Percentiles rank a stretch among this genome's conserved stretches.
Evolutionary conservation across 2,113 vertebrate species (phyloP).

Genomic region (Oryzias javanicus): DNA sequence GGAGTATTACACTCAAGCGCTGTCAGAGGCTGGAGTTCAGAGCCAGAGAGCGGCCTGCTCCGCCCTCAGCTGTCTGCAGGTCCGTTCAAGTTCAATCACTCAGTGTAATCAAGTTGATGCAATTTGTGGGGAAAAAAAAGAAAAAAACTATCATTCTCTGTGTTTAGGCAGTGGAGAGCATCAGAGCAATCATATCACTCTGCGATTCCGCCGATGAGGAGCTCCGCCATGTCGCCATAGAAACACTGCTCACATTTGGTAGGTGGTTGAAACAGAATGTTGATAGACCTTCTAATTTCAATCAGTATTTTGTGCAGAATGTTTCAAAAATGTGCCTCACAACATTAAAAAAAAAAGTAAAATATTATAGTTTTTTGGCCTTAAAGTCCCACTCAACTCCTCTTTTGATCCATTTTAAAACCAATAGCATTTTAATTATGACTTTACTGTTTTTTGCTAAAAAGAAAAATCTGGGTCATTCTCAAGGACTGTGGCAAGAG

Average conservation of each 20-base stretch:
- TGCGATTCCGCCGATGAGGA: constrained; percentile 91
- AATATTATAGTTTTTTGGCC: too few species aligned
- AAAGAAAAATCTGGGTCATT: too few species aligned
- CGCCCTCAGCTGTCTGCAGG: constrained; percentile 89
- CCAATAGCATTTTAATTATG: too few species aligned
- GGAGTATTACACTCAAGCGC: constrained; percentile 87
- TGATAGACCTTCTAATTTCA: too few species aligned
- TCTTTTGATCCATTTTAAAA: too few species aligned
- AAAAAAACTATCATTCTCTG: background rate
- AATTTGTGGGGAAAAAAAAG: background rate
- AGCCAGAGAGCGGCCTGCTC: constrained; percentile 88
- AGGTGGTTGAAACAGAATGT: constrained; percentile 47
- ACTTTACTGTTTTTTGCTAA: too few species aligned
- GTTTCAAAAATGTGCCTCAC: too few species aligned
- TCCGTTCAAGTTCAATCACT: constrained; percentile 59
- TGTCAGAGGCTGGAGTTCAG: constrained; percentile 84
- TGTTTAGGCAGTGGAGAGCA: constrained; percentile 88
- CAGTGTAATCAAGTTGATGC: background rate
- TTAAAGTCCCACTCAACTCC: too few species aligned
- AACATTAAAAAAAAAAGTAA: too few species aligned
- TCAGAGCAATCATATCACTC: constrained; percentile 84
- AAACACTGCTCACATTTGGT: constrained; percentile 93
- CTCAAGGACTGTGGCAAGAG: too few species aligned
- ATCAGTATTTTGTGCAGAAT: too few species aligned
- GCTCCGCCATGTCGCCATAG: constrained; percentile 87